Conservation (phyloP, 2,797 vertebrate species). For the Microctenopoma stevenorrisi region DNA sequence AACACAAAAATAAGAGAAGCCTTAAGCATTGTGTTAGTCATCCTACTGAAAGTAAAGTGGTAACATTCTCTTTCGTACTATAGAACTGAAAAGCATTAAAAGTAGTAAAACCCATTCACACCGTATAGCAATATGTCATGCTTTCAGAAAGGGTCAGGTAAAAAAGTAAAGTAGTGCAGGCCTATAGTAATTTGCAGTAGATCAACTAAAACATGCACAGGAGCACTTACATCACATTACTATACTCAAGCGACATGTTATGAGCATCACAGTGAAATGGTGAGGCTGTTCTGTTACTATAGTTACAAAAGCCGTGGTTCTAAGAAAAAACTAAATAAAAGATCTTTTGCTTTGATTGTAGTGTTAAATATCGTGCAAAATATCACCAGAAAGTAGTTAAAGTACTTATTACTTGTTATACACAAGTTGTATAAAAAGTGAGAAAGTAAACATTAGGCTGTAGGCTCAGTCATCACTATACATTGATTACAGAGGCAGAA, state of each 20-base stretch:
- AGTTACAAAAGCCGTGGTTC: slow-evolving; percentile 68
- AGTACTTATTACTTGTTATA: slow-evolving; percentile 28
- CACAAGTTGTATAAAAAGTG: slow-evolving; percentile 32
- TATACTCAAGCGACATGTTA: slow-evolving; percentile 43
- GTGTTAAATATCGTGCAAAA: slow-evolving; percentile 53
- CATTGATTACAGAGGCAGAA: slow-evolving; percentile 28
- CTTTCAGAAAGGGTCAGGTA: not conserved
- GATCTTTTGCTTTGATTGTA: slow-evolving; percentile 51
- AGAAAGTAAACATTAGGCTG: slow-evolving; percentile 43
- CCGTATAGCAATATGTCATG: not conserved
- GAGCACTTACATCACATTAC: slow-evolving; percentile 24
- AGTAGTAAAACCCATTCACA: not conserved
- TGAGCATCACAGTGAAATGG: slow-evolving; percentile 50
- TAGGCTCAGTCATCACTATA: slow-evolving; percentile 26
- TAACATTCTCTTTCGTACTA: not conserved
- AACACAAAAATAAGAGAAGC: not conserved
- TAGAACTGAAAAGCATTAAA: not conserved
- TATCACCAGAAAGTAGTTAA: slow-evolving; percentile 34
- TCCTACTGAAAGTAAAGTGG: slow-evolving; percentile 1
- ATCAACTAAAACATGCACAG: slow-evolving; percentile 17
- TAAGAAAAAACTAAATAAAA: slow-evolving; percentile 67
- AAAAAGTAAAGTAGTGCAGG: not conserved
- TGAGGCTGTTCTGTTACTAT: slow-evolving; percentile 75
- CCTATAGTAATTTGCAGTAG: slow-evolving; percentile 9
- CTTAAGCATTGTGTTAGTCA: not conserved